Evolutionary conservation across 2,888 invertebrate species (phyloP).

Genomic region (Mystacides longicornis): DNA sequence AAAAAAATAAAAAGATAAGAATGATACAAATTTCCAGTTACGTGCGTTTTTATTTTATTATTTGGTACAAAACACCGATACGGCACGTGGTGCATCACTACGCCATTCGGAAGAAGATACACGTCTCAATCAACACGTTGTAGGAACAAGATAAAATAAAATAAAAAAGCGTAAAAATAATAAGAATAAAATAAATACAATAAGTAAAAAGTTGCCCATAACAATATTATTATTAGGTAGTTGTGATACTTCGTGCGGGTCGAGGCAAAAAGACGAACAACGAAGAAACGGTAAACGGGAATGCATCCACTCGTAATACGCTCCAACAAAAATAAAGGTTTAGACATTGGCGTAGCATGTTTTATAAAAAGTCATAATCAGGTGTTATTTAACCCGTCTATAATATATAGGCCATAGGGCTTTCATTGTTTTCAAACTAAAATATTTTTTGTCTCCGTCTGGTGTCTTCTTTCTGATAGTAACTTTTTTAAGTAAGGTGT

Average conservation of each 20-base stretch:
- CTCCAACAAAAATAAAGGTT: no score
- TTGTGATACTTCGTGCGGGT: not conserved
- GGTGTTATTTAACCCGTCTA: no score
- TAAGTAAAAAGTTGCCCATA: not conserved
- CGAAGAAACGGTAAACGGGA: not conserved
- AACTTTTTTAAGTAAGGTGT: no score
- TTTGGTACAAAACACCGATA: not conserved
- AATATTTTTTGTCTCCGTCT: no score
- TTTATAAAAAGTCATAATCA: no score
- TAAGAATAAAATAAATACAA: not conserved
- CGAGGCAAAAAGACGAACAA: not conserved
- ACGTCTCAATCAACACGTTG: constrained; percentile 1
- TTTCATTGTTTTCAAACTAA: no score
- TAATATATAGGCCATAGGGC: no score
- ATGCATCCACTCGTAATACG: not conserved
- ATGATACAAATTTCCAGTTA: no score
- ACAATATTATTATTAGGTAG: not conserved
- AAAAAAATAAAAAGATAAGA: not conserved
- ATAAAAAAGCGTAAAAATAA: constrained; percentile 2
- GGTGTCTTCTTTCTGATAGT: no score
- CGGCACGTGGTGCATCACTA: not conserved
- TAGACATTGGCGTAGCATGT: not conserved
- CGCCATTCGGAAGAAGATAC: no score
- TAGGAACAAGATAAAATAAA: not conserved
- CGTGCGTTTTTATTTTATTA: not conserved